Base-by-base conservation (phyloP, 2,797 vertebrate genomes). In the Bufotes viridis region DNA sequence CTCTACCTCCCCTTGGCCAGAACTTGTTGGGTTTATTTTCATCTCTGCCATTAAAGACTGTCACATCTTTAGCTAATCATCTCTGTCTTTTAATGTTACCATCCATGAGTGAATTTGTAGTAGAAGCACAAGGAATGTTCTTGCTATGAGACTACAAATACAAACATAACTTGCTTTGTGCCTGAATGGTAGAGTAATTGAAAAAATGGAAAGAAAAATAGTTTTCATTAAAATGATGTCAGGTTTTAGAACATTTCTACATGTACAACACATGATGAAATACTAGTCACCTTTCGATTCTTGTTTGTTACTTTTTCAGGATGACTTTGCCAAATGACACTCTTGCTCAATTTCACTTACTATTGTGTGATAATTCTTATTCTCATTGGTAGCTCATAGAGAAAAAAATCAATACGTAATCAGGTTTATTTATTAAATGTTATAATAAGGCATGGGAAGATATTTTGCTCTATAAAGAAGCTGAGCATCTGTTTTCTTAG, bases 401-500 rank as follows among this genome's bases (percentile, higher is more conserved):
- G 42, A 11, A 55, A n/a, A 76, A 78, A 78, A 78, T 78, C 74
- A 55, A 78, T 78, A 78, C 22, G 22, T 78, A 78, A 78, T 78
- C 42, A 78, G 74, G 85, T 80, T 70, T 22, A 61, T 60, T 80
- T 87, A 69, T 61, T 22, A 61, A 72, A 57, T 72, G 78, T 70
- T 74, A 51, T 61, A 53, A 75, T 51, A 29, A 57, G 72, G 74
- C n/a, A 55, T 78, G 74, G 82, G 51, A 87, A 49, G 74, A 29
- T 82, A 82, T 69, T 29, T 86, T 60, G 76, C 11, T 80, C 20
- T 53, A 42, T 80, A 80, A 61, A 82, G 60, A 75, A 34, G 11
- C 18, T 5, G 10, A 63, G 60, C 49, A 55, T 72, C 70, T 85
- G 75, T 49, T n/a, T 82, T 72, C 42, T 76, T 76, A 65, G 8